phyloP scores from a whole-genome alignment of 2,888 invertebrate genomes.

The Aphrophora alni region DNA sequence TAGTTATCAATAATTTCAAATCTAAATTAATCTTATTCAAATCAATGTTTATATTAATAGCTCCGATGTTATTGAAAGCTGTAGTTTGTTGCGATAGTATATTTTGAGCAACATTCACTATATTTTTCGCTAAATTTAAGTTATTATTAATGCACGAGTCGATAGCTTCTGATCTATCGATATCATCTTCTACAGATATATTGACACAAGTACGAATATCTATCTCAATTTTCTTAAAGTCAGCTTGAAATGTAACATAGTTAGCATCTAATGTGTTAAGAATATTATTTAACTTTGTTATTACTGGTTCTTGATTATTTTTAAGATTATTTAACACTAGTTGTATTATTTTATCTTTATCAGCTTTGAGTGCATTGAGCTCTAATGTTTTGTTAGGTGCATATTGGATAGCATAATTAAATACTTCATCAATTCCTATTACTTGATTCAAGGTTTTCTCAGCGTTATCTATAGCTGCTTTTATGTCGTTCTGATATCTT shows the following conservation, averaged over 20 bases:
- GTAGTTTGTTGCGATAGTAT: neutral
- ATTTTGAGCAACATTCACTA: neutral
- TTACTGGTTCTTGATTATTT: neutral
- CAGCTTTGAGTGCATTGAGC: neutral
- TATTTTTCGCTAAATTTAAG: neutral
- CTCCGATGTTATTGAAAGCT: neutral
- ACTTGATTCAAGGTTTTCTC: neutral
- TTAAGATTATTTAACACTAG: neutral
- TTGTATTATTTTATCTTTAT: neutral
- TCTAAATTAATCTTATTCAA: neutral
- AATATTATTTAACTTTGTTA: neutral
- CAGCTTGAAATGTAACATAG: neutral
- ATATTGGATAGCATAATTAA: neutral
- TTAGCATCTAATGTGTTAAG: neutral
- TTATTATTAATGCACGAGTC: neutral
- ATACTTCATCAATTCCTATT: neutral
- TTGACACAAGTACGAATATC: neutral
- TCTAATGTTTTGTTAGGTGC: neutral
- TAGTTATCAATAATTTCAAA: neutral
- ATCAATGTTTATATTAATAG: neutral
- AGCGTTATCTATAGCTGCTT: neutral
- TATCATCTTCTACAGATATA: neutral
- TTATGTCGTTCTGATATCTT: neutral
- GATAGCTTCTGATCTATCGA: neutral
- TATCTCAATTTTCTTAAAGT: neutral